These are phyloP conservation scores for Platerodrilus igneus DNA, from an alignment of 2,888 invertebrate genomes.

Conservation along the genomic window DNA sequence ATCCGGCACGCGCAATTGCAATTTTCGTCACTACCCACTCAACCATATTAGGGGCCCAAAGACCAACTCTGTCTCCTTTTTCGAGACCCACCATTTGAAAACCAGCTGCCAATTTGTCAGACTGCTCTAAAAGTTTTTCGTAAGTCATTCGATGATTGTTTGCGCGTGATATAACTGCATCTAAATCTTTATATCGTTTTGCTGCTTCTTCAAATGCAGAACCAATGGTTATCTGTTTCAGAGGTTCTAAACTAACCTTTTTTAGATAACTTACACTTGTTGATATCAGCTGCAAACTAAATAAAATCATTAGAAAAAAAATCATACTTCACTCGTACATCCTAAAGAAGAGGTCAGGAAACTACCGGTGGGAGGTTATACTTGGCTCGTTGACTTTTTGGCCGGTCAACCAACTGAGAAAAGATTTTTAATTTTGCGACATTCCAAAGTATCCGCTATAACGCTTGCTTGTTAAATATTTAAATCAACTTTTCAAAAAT, in stretches of 20 bases:
- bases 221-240: conserved; percentile 55
- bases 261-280: conserved; percentile 54
- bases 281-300: too few species aligned
- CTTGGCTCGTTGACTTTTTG: too few species aligned
- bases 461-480: too few species aligned
- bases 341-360: too few species aligned
- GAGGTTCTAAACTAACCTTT: conserved; percentile 49
- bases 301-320: too few species aligned
- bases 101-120: conserved; percentile 67
- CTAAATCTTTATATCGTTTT: conserved; percentile 52
- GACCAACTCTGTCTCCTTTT: conserved; percentile 68
- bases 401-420: too few species aligned
- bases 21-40: conserved; percentile 73
- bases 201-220: conserved; percentile 54
- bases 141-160: conserved; percentile 55
- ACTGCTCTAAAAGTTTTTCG: conserved; percentile 50
- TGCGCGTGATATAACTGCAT: conserved; percentile 55
- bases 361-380: too few species aligned
- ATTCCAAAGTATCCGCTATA: too few species aligned
- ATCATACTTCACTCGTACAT: too few species aligned
- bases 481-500: too few species aligned
- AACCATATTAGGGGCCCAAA: conserved; percentile 74
- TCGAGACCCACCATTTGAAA: conserved; percentile 60
- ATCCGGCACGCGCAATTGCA: conserved; percentile 67
- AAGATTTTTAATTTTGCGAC: too few species aligned